Evolutionary conservation across 2,888 invertebrate genomes (phyloP), one percentile per base, ranked within the genome.

Genomic region (Troides aeacus): DNA sequence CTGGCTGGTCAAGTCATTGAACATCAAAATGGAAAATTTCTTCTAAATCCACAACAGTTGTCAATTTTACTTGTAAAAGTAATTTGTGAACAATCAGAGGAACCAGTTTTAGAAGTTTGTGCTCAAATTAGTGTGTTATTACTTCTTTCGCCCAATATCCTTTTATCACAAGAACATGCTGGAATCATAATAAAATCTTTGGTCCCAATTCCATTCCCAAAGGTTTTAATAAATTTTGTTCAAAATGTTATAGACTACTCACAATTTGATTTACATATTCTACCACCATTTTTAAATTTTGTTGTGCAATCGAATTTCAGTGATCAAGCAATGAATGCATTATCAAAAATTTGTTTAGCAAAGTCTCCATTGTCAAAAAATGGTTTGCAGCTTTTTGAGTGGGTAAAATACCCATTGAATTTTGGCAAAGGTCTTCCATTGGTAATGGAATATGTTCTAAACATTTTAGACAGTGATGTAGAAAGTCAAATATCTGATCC

Each of bases 81-180:
- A 36, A 89, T 94, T 53, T 89, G 88, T 77, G 81, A 84, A 67
- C 86, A 92, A 72, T 81, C 93, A 36, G 84, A 92, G 1, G 93
- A 94, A 77, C 83, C 82, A 74, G 84, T 93, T 21, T 75, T 94
- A 56, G 83, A 92, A 79, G 90, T 92, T 3, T 87, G 93, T 62
- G 85, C 93, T 2, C 93, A 94, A 80, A 91, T 96, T 66, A 92
- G 94, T 1, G 93, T 94, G 8, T 80, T 94, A 30, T 80, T 96
- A 68, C 84, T 96, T 2, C 82, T 94, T 1, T 94, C 96, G 0
- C 88, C 93, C 12, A 93, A 94, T 75, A 86, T 96, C 0, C 94
- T 94, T 65, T 84, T 97, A 17, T 93, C 94, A 3, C 97, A 97
- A 85, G 95, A 97, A 80, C 94, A 95, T 80, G 94, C 96, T 0